Evolutionary conservation across 1,140 invertebrate genomes (phyloP), one percentile per base, ranked within the genome.

Genomic region (Grapholita molesta): DNA sequence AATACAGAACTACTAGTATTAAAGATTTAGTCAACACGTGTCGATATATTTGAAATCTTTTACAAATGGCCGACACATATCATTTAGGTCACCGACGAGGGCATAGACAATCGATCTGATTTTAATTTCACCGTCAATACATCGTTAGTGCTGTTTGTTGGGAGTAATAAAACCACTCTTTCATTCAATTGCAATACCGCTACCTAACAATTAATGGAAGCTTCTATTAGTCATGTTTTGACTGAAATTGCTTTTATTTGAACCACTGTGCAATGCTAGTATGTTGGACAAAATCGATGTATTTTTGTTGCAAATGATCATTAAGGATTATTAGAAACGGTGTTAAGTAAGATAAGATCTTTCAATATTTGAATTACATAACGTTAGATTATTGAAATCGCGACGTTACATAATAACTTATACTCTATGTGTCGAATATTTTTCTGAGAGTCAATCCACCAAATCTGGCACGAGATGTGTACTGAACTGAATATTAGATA

Each of bases 71-170:
- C 42, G 42, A 48, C 18, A 48, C 42, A 21, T 48, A 21, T 48
- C 2, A 48, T 48, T 48, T 48, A 48, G 42, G 42, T 48, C 42
- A 48, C 21, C 42, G 38, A n/a, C 38, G 12, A 30, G 28, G 12
- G 42, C 42, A 55, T 55, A 55, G 25, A 61, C 55, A 61, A 61
- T 61, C 15, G 55, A 61, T 61, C 55, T 61, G 55, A 61, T 61
- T 61, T 28, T 61, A 61, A 61, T 61, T 61, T 12, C 25, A 12
- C 55, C n/a, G 24, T 61, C 25, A 61, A 61, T 61, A 61, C 24
- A 32, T 61, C 55, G 25, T 61, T 61, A 61, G 55, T 28, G 55
- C 25, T 48, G n/a, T 61, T 61, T 61, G 55, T 61, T 61, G n/a
- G 25, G 5, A 52, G n/a, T 61, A 61, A 61, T 61, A 61, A 61